phyloP scores from a whole-genome alignment of 2,113 vertebrate genomes.

The Psilopsiagon aurifrons region DNA sequence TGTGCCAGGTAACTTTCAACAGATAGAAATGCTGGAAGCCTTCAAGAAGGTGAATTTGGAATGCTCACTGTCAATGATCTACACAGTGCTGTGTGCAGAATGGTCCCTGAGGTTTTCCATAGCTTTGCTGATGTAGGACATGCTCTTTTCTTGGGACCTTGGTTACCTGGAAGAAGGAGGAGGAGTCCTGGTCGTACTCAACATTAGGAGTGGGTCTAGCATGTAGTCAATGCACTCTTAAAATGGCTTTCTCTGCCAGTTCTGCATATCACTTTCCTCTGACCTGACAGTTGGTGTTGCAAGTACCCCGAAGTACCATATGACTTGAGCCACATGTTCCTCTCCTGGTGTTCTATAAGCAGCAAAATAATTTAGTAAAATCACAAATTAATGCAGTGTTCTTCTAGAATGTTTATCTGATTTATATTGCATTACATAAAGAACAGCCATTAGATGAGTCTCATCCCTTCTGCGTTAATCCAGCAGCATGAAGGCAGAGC shows the following conservation, averaged over 20 bases:
- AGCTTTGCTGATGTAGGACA: background rate
- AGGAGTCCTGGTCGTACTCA: background rate
- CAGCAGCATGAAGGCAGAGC: background rate
- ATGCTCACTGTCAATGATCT: background rate
- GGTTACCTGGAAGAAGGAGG: background rate
- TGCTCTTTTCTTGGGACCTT: background rate
- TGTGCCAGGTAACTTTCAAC: background rate
- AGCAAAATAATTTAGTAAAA: background rate
- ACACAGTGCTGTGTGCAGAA: background rate
- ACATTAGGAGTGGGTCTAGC: background rate
- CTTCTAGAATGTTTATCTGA: constrained; percentile 7
- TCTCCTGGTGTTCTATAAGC: background rate
- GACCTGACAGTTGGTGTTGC: background rate
- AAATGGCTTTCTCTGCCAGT: background rate
- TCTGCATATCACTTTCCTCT: background rate
- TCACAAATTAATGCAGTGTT: background rate
- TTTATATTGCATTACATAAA: constrained; percentile 50
- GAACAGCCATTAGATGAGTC: constrained; percentile 1
- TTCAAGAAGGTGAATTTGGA: background rate
- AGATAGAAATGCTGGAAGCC: background rate
- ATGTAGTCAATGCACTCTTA: background rate
- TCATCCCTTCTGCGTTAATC: background rate
- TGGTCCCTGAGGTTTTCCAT: background rate
- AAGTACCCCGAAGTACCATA: background rate
- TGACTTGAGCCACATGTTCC: rapidly evolving